A percentile compares a stretch with the other conserved stretches of the same genome.
Evolutionary conservation across 2,888 invertebrate species (phyloP).

Genomic region (Ichneumoninae sp.): DNA sequence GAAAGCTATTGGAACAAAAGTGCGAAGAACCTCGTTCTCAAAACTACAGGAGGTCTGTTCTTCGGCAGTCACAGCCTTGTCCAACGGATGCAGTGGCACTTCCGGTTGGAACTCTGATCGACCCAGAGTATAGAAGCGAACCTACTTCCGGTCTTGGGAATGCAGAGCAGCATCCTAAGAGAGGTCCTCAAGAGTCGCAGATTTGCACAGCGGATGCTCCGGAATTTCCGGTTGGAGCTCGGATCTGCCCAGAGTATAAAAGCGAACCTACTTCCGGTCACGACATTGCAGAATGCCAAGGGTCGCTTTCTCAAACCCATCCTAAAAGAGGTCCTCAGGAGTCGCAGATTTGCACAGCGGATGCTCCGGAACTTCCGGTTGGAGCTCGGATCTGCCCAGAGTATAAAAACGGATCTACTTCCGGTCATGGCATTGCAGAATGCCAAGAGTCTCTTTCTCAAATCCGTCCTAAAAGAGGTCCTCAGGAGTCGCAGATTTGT

Average conservation of each 20-base stretch:
- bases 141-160: neutral
- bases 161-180: neutral
- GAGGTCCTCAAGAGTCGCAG: neutral
- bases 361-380: neutral
- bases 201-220: neutral
- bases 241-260: neutral
- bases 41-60: neutral
- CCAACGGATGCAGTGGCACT: neutral
- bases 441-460: neutral
- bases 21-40: neutral
- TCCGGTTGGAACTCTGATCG: neutral
- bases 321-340: neutral
- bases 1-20: constrained; percentile 24
- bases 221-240: neutral
- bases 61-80: constrained; percentile 4
- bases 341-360: neutral
- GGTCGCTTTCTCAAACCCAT: no score
- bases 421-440: neutral
- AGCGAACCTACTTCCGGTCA: constrained; percentile 7
- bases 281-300: neutral
- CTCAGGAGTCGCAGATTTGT: constrained; percentile 5
- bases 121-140: neutral
- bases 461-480: neutral
- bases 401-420: neutral
- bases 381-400: neutral